Evolutionary conservation across 2,113 vertebrate genomes (phyloP).

Genomic region (Gnathonemus longibarbis): DNA sequence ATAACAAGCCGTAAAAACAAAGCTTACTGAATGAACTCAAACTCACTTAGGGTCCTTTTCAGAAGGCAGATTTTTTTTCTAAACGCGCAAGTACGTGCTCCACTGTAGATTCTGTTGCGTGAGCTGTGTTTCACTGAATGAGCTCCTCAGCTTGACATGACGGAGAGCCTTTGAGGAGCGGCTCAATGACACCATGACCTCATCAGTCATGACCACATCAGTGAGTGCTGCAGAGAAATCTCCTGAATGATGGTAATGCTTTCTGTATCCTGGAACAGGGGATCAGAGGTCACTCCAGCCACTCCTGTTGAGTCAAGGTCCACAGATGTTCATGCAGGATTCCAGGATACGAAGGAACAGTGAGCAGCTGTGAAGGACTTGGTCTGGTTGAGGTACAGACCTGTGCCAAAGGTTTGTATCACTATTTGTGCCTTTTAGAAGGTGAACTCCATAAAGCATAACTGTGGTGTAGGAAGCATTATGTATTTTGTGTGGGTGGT

Average conservation of each 20-base stretch:
- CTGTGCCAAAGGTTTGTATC: not conserved
- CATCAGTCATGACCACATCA: not conserved
- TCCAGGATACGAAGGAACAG: not conserved
- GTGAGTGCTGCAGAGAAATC: not conserved
- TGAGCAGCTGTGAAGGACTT: not conserved
- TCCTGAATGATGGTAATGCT: not conserved
- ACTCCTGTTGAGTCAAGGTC: not conserved
- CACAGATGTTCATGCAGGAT: not conserved
- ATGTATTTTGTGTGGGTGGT: not conserved
- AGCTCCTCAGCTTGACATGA: not conserved
- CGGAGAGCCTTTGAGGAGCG: too few species aligned
- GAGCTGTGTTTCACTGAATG: not conserved
- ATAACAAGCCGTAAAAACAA: not conserved
- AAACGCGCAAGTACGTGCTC: not conserved
- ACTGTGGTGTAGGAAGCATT: not conserved
- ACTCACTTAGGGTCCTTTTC: not conserved
- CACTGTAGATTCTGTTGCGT: not conserved
- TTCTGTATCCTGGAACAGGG: too few species aligned
- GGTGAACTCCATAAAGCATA: not conserved
- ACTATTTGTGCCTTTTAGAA: not conserved
- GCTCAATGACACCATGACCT: not conserved
- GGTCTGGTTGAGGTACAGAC: not conserved
- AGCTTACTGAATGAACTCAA: not conserved
- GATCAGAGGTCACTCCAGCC: not conserved
- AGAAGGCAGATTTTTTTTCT: not conserved